phyloP scores from a whole-genome alignment of 2,888 invertebrate genomes.

The Bedellia somnulentella region DNA sequence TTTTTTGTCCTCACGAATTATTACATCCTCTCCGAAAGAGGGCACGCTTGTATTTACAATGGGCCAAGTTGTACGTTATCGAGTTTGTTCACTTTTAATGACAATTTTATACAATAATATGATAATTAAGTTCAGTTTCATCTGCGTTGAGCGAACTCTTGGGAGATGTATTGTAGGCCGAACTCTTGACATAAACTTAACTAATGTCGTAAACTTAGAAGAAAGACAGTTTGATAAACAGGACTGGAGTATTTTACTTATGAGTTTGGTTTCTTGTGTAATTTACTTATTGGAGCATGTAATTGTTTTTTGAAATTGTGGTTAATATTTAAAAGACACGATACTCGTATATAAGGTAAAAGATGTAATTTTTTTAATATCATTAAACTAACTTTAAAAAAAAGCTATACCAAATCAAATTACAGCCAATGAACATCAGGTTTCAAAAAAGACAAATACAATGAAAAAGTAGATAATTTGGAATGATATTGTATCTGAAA shows the following conservation, averaged over 20 bases:
- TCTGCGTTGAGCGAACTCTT: background rate
- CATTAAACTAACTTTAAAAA: too few relatives aligned
- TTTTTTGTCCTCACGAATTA: conserved; percentile 31
- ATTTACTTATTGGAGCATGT: too few relatives aligned
- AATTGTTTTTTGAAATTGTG: too few relatives aligned
- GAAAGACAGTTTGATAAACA: background rate
- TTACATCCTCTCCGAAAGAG: conserved; percentile 17
- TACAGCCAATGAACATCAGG: too few relatives aligned
- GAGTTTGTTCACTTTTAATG: conserved; percentile 47
- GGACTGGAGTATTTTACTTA: too few relatives aligned
- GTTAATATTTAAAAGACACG: too few relatives aligned
- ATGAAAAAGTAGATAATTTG: too few relatives aligned
- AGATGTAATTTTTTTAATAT: too few relatives aligned
- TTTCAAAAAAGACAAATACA: too few relatives aligned
- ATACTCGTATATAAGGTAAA: too few relatives aligned
- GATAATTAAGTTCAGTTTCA: conserved; percentile 33
- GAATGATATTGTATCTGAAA: background rate
- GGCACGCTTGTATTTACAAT: conserved; percentile 38
- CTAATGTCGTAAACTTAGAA: background rate
- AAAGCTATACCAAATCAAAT: too few relatives aligned
- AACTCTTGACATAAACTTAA: background rate
- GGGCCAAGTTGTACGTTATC: conserved; percentile 36
- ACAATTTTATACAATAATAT: conserved; percentile 51
- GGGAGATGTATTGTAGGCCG: conserved; percentile 1
- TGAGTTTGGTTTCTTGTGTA: too few relatives aligned